Evolutionary conservation across 1,140 invertebrate genomes (phyloP).

Genomic region (Leptinotarsa undecemlineata): DNA sequence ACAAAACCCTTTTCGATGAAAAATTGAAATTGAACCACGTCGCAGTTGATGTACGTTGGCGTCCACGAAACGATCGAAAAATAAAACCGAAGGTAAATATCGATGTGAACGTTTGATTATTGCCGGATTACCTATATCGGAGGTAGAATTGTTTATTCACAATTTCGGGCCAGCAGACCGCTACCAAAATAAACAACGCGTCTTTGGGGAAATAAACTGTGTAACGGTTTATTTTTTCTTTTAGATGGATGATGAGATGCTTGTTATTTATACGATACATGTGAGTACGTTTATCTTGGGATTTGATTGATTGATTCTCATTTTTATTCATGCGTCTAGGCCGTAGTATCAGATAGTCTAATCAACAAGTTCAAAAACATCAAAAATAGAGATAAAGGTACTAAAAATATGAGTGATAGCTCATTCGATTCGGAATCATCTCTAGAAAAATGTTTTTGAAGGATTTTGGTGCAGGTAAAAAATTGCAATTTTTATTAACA

Average conservation of each 20-base stretch:
- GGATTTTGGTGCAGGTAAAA: too few relatives aligned
- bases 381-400: too few relatives aligned
- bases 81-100: not conserved
- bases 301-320: too few relatives aligned
- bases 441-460: too few relatives aligned
- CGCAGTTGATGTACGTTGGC: not conserved
- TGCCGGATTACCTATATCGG: not conserved
- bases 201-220: not conserved
- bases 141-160: not conserved
- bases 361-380: too few relatives aligned
- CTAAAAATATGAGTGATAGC: too few relatives aligned
- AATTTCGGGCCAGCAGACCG: not conserved
- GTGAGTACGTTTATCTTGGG: not conserved
- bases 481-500: too few relatives aligned
- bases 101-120: not conserved
- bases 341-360: too few relatives aligned
- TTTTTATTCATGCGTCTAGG: too few relatives aligned
- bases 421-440: too few relatives aligned
- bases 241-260: not conserved
- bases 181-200: not conserved
- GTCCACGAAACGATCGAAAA: not conserved
- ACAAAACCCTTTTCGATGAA: not conserved
- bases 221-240: slow-evolving; percentile 1
- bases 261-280: not conserved
- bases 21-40: not conserved